phyloP scores from a whole-genome alignment of 2,888 invertebrate genomes.

The Rhodophaea formosa region DNA sequence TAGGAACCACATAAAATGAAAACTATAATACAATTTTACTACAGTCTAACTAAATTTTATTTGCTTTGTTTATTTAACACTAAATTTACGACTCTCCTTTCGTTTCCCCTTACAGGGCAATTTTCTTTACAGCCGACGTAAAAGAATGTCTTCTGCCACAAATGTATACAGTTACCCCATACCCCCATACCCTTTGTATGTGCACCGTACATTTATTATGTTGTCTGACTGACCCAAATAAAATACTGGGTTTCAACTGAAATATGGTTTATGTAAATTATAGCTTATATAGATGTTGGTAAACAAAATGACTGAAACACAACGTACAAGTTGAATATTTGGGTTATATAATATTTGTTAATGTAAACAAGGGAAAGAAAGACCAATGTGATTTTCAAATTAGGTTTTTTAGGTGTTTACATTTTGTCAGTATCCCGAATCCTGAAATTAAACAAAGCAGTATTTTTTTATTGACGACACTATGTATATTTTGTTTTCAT shows the following conservation, averaged over 20 bases:
- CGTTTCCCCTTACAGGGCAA: constrained; percentile 49
- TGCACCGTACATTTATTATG: constrained; percentile 13
- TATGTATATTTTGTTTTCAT: too few species aligned
- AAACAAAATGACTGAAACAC: background rate
- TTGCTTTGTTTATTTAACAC: constrained; percentile 24
- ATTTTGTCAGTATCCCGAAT: too few species aligned
- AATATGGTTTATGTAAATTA: constrained; percentile 9
- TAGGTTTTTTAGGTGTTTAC: too few species aligned
- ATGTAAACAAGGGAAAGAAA: too few species aligned
- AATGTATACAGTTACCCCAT: constrained; percentile 20
- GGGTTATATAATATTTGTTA: too few species aligned
- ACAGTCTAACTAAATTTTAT: constrained; percentile 20
- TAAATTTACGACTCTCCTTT: constrained; percentile 26
- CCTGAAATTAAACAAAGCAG: too few species aligned
- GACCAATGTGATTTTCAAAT: too few species aligned
- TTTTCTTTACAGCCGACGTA: constrained; percentile 56
- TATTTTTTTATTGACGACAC: too few species aligned
- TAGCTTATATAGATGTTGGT: background rate
- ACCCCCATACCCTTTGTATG: background rate
- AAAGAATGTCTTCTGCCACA: constrained; percentile 51
- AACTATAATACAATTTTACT: background rate
- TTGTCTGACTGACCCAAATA: constrained; percentile 11
- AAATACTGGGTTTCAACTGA: background rate
- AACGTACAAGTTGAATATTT: too few species aligned
- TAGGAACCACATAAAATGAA: background rate